phyloP scores from a whole-genome alignment of 1,140 invertebrate genomes.

The Bombus sibiricus region DNA sequence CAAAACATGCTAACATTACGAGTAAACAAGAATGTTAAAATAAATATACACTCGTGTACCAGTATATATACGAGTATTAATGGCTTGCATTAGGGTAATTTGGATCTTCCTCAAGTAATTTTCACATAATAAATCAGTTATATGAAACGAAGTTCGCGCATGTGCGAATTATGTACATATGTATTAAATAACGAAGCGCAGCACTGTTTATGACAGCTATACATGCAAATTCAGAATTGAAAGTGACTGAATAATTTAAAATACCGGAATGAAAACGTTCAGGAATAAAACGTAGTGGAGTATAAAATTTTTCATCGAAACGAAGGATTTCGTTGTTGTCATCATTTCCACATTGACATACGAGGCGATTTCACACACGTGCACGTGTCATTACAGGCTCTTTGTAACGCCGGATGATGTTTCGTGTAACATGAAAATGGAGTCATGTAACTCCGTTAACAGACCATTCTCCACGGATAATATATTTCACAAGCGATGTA shows the following conservation, averaged over 20 bases:
- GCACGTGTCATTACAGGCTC: constrained; percentile 63
- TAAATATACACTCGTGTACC: background rate
- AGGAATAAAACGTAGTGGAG: background rate
- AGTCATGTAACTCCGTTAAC: constrained; percentile 69
- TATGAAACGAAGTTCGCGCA: constrained; percentile 1
- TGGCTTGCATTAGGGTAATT: constrained; percentile 30
- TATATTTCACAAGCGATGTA: constrained; percentile 63
- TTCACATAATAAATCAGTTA: constrained; percentile 46
- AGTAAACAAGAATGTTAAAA: constrained; percentile 23
- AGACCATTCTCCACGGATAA: constrained; percentile 67
- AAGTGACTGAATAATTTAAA: constrained; percentile 9
- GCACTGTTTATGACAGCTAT: background rate
- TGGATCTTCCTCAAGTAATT: constrained; percentile 43
- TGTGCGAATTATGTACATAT: too few species aligned
- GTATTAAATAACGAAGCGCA: background rate
- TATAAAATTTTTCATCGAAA: background rate
- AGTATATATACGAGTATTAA: background rate
- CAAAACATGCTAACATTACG: background rate
- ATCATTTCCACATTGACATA: constrained; percentile 49
- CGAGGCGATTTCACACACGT: constrained; percentile 52
- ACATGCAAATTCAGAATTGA: background rate
- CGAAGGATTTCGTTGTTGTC: constrained; percentile 35
- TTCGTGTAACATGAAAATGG: constrained; percentile 69
- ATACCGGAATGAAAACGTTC: background rate
- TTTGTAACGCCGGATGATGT: constrained; percentile 67